A percentile compares a stretch with the other conserved stretches of the same genome.
Conservation (phyloP, 2,797 vertebrate genomes). For the Cercopithecus hamlyni region DNA sequence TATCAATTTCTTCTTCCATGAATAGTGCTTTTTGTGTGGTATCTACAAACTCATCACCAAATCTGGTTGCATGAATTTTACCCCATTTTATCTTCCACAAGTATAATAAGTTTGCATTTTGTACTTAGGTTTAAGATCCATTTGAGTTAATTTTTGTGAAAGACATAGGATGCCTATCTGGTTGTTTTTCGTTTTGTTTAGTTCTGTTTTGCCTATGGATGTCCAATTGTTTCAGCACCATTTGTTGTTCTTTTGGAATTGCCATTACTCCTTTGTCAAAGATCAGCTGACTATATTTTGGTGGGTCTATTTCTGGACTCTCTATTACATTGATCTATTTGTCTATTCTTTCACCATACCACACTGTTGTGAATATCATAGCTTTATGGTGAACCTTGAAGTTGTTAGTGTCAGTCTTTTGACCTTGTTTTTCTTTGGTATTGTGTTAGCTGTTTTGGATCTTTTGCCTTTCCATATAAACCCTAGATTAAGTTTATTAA, state of each 20-base stretch:
- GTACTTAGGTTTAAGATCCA: background rate
- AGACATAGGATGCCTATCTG: background rate
- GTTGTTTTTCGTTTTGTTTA: background rate
- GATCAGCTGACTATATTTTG: background rate
- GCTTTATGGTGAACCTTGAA: background rate
- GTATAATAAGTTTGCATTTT: background rate
- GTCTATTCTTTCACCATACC: background rate
- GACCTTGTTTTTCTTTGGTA: background rate
- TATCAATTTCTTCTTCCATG: background rate
- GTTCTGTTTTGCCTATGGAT: background rate
- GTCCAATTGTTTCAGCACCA: background rate
- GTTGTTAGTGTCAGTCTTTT: background rate
- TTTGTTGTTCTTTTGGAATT: background rate
- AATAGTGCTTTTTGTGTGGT: background rate
- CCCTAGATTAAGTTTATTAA: background rate
- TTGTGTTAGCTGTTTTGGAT: background rate
- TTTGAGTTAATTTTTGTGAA: background rate
- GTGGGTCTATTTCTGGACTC: background rate
- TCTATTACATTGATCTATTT: background rate
- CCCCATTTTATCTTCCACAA: background rate
- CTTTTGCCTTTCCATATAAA: background rate
- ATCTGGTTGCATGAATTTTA: background rate
- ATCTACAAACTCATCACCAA: background rate
- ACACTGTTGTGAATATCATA: background rate
- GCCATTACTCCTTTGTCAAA: background rate